A percentile compares a stretch with the other conserved stretches of the same genome.
phyloP scores from a whole-genome alignment of 35 echinoderm and acorn worm genomes.

The Eucidaris tribuloides region DNA sequence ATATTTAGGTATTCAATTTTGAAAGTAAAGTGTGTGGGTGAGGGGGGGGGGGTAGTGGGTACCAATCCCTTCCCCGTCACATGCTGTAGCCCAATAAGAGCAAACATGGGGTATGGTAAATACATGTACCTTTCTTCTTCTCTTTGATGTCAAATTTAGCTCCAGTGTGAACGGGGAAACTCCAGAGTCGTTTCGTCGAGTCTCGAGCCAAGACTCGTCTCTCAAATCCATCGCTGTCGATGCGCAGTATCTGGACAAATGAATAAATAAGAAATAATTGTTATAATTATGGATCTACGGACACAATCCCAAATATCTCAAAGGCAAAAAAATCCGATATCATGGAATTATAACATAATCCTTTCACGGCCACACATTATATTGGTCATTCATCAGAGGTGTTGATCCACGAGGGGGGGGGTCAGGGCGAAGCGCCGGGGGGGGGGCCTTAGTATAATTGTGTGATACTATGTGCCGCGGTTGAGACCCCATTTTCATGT shows the following conservation, averaged over 20 bases:
- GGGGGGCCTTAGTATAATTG: too few species aligned
- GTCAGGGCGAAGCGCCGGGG: too few species aligned
- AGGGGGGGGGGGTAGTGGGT: background rate
- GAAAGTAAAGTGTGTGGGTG: background rate
- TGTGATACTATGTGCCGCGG: too few species aligned
- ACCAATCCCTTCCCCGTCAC: background rate
- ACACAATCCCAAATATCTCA: too few species aligned
- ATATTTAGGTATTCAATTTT: background rate
- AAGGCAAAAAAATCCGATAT: too few species aligned
- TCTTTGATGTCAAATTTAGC: conserved; percentile 14
- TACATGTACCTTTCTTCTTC: background rate
- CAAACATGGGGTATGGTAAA: background rate
- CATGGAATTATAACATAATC: too few species aligned
- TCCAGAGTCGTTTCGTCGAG: background rate
- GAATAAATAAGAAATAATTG: too few species aligned
- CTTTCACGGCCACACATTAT: too few species aligned
- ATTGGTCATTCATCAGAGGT: too few species aligned
- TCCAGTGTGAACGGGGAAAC: conserved; percentile 7
- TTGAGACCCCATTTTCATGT: too few species aligned
- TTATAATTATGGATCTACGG: too few species aligned
- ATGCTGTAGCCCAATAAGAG: background rate
- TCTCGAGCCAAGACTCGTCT: conserved; percentile 5
- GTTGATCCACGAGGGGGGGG: too few species aligned
- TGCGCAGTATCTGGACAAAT: background rate
- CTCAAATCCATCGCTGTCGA: background rate